Conservation (phyloP, 2,888 invertebrate genomes). For the Luperina testacea region DNA sequence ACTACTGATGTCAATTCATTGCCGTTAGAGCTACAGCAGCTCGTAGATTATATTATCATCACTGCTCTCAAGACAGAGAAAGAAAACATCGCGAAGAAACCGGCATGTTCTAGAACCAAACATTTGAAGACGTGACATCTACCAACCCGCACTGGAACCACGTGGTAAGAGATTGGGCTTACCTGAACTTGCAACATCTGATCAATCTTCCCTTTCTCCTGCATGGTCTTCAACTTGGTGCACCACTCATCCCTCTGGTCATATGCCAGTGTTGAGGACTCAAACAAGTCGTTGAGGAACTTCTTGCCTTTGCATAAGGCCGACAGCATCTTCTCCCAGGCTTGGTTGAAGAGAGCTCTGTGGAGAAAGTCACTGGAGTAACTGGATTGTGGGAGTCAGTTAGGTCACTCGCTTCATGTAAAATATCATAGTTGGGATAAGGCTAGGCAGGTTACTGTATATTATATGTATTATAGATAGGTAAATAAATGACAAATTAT, state of each 20-base stretch:
- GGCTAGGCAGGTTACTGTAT: no score
- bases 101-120: background rate
- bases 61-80: background rate
- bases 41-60: no score
- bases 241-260: conserved; percentile 94
- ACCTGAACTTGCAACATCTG: conserved; percentile 92
- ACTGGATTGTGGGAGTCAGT: no score
- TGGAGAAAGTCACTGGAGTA: background rate
- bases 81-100: no score
- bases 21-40: background rate
- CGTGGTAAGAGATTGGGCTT: background rate
- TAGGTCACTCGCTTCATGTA: no score
- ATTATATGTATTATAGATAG: no score
- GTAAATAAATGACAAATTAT: no score
- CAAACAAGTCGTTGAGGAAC: conserved; percentile 93
- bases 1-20: background rate
- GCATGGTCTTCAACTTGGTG: conserved; percentile 92
- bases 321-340: conserved; percentile 91
- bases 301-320: conserved; percentile 91
- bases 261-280: conserved; percentile 94
- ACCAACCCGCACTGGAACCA: background rate
- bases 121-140: no score
- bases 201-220: conserved; percentile 92
- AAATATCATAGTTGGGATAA: no score
- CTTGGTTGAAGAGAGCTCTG: conserved; percentile 92